Conservation (phyloP, 2,113 vertebrate genomes). For the Octodon degus region DNA sequence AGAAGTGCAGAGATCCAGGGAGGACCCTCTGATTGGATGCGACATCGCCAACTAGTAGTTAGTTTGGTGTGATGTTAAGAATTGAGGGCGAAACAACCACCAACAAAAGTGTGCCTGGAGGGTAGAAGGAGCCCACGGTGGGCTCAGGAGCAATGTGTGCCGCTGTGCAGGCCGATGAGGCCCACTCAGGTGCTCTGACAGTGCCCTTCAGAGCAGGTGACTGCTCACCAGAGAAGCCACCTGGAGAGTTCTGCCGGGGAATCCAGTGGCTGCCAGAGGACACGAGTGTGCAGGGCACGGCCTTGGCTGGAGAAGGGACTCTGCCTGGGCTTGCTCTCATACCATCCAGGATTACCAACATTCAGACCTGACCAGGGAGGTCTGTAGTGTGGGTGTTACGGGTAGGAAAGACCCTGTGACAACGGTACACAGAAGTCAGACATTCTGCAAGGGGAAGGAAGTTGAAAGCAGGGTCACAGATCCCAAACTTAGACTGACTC, state of each 20-base stretch:
- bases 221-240: not conserved
- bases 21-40: not conserved
- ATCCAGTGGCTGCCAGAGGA: not conserved
- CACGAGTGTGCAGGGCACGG: not conserved
- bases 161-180: not conserved
- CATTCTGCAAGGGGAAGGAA: not conserved
- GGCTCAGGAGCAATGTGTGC: not conserved
- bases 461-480: not conserved
- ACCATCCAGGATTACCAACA: not conserved
- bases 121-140: not conserved
- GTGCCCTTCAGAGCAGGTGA: not conserved
- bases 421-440: not conserved
- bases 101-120: not conserved
- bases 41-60: conserved; percentile 10
- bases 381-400: not conserved
- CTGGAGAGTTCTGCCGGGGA: not conserved
- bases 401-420: not conserved
- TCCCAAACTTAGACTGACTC: not conserved
- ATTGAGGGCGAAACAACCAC: conserved; percentile 13
- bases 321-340: not conserved
- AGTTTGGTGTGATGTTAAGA: not conserved
- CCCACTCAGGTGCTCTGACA: not conserved
- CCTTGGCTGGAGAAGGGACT: not conserved
- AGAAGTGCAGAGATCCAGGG: not conserved
- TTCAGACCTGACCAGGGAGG: not conserved